Evolutionary conservation across 2,797 vertebrate genomes (phyloP), one percentile per base, ranked within the genome.

Genomic region (Takifugu rubripes): DNA sequence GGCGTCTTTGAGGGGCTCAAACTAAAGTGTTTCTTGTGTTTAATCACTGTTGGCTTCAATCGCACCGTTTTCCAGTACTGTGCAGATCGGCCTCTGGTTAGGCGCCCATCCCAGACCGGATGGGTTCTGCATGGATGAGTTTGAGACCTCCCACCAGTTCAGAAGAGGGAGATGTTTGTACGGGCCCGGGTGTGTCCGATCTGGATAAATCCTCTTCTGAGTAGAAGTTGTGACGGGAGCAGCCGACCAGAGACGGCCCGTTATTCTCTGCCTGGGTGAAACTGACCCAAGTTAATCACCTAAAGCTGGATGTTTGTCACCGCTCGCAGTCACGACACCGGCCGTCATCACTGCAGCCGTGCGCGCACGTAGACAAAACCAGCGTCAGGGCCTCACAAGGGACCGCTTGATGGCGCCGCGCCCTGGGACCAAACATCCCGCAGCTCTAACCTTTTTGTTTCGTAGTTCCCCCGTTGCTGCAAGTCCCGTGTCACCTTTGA

Each of bases 401-500:
- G 27, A 15, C 25, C 17, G 15, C 17, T 12, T 4, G 48, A 24
- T 26, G 53, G 40, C 47, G 4, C 3, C 26, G 54, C 33, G 52
- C 36, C 25, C 10, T 54, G 27, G 27, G 25, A 46, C 58, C 21
- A 14, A 48, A 55, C 17, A 2, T 11, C 8, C 27, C 15, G 49
- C 48, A 33, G 46, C 54, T 46, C 61, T 45, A 46, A 50, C 44
- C 31, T 0, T 31, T 21, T 56, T 3, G 24, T 46, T 56, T 57
- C 26, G 31, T 54, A 1, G 31, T 50, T 56, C 45, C 26, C 17
- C 42, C 48, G 56, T 53, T 21, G 49, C 51, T 47, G 0, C 40
- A 57, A 61, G 47, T 56, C 49, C 49, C 52, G 49, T 11, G 58
- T 70, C 50, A 64, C 61, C 56, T 75, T 63, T 65, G 50, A 62